Percentiles rank a stretch among this genome's conserved stretches.
Conservation (phyloP, 2,113 vertebrate genomes). For the Protobothrops mucrosquamatus region DNA sequence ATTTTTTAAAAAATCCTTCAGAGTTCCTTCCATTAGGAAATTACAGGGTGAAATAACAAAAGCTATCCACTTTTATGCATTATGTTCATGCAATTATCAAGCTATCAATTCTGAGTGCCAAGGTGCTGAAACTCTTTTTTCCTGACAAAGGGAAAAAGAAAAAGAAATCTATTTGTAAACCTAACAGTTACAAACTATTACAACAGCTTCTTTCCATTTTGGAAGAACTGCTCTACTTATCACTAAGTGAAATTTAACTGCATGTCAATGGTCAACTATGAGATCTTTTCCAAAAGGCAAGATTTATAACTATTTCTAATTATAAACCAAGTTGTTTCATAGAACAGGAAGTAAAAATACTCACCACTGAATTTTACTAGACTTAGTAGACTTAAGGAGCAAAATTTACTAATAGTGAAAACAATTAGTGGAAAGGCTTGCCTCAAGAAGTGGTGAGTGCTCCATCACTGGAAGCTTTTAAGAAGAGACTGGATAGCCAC, state of each 20-base stretch:
- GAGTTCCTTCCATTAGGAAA: not conserved
- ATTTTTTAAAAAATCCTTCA: not conserved
- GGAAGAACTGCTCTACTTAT: not conserved
- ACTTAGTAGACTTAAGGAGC: not conserved
- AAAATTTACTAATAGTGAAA: not conserved
- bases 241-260: not conserved
- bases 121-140: not conserved
- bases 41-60: not conserved
- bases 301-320: not conserved
- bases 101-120: not conserved
- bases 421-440: too few relatives aligned
- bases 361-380: not conserved
- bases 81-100: not conserved
- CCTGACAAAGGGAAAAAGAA: not conserved
- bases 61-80: not conserved
- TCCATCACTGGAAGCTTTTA: too few relatives aligned
- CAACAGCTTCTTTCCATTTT: not conserved
- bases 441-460: too few relatives aligned
- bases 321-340: not conserved
- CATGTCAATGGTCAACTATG: not conserved
- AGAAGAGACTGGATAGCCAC: too few relatives aligned
- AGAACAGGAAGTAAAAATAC: not conserved
- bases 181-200: not conserved
- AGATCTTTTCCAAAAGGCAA: not conserved
- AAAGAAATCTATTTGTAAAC: not conserved